Evolutionary conservation across 2,888 invertebrate species (phyloP), one percentile per base, ranked within the genome.

Genomic region (Cephus pulcher): DNA sequence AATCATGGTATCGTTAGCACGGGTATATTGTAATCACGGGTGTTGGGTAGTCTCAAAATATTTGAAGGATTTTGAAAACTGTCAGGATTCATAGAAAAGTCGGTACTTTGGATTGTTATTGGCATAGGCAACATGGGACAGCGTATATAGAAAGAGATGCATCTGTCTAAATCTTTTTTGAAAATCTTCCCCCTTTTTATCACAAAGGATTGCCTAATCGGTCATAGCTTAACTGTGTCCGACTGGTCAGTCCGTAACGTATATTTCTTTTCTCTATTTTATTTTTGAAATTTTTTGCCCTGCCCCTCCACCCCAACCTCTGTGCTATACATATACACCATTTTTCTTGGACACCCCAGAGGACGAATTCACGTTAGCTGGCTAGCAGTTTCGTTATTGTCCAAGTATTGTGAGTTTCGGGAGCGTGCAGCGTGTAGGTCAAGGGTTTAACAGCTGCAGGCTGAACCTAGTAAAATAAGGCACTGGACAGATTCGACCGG

Each of bases 381-480:
- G 15, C 40, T 40, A 40, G 40, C 15, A 40, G 40, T 40, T 40
- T 40, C 40, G 40, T 40, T 40, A 40, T 40, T 40, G 40, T 40
- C 40, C 40, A 15, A 40, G 75, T 77, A 80, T 84, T 86, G 80
- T 83, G 84, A 82, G 73, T 74, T 77, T 80, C 74, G 73, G 79
- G 75, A 80, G 74, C 76, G 77, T 79, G 82, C 81, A 83, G 79
- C 69, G 34, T 81, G 34, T 81, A 86, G 89, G 88, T 89, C 89
- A 89, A 87, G 86, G 84, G 87, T 88, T 89, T 84, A 84, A 85
- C 89, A 89, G 89, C 89, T 89, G 89, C 86, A 76, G 77, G 35
- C 73, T 77, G 81, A 70, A 33, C 74, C 78, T 73, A 69, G 69
- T 73, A 77, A 78, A 78, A 77, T 40, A 71, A 30, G 78, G 40